Evolutionary conservation across 1,140 invertebrate genomes (phyloP).

Genomic region (Magallana angulata): DNA sequence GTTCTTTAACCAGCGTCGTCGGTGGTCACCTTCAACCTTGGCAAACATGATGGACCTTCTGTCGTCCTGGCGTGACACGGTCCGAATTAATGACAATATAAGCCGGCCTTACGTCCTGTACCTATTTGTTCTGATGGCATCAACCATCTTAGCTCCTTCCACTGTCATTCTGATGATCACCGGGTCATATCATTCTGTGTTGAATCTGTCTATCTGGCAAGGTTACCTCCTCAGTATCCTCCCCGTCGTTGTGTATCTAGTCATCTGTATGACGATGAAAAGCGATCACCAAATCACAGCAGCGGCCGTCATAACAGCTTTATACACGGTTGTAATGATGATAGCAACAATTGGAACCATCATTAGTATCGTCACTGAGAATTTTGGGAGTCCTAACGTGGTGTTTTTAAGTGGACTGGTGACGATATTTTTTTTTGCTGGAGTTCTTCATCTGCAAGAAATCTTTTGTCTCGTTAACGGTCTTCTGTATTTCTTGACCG

Average conservation of each 20-base stretch:
- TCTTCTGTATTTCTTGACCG: conserved; percentile 95
- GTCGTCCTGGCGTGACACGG: conserved; percentile 81
- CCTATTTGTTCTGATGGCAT: conserved; percentile 87
- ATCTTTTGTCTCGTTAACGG: conserved; percentile 98
- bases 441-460: conserved; percentile 98
- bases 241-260: conserved; percentile 83
- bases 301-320: conserved; percentile 85
- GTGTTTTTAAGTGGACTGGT: conserved; percentile 73
- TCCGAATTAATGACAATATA: conserved; percentile 84
- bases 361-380: conserved; percentile 75
- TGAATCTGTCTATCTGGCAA: conserved; percentile 84
- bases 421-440: conserved; percentile 94
- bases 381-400: conserved; percentile 74
- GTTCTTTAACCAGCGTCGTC: conserved; percentile 81
- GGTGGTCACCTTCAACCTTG: conserved; percentile 86
- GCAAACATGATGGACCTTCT: conserved; percentile 86
- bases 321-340: conserved; percentile 78
- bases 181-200: conserved; percentile 94
- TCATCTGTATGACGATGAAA: conserved; percentile 96
- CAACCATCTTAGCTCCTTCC: conserved; percentile 93
- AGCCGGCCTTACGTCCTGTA: conserved; percentile 82
- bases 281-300: conserved; percentile 93
- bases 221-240: conserved; percentile 73
- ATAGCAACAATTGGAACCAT: conserved; percentile 77
- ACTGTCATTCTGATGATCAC: conserved; percentile 98